These are phyloP conservation scores for Myioborus melanocephalus DNA, from an alignment of 2,797 vertebrate species.

Conservation along the genomic window DNA sequence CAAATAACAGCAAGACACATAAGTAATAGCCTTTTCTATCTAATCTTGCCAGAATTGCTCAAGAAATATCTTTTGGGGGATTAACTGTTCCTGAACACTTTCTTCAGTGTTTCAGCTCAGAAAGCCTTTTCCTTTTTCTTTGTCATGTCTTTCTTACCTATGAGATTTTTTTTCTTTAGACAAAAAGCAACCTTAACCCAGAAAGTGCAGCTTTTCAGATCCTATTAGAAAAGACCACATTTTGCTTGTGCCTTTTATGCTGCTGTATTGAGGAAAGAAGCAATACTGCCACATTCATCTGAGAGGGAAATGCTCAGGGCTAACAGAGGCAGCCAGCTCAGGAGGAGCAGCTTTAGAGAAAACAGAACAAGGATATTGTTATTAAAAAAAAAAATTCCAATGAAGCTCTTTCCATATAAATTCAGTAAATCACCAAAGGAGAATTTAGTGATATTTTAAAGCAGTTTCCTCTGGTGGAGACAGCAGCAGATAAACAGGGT, in stretches of 20 bases:
- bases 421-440: not conserved
- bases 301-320: not conserved
- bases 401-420: not conserved
- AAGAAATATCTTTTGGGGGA: constrained; percentile 24
- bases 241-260: not conserved
- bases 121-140: not conserved
- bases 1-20: not conserved
- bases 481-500: not conserved
- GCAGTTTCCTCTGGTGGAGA: not conserved
- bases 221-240: not conserved
- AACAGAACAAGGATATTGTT: not conserved
- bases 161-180: not conserved
- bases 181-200: not conserved
- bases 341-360: not conserved
- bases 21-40: not conserved
- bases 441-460: not conserved
- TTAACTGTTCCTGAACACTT: constrained; percentile 57
- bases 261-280: not conserved
- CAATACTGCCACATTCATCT: not conserved
- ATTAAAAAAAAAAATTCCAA: fast-evolving
- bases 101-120: not conserved
- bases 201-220: not conserved
- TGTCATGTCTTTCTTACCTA: not conserved
- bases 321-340: not conserved
- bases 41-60: constrained; percentile 21